A percentile compares a stretch with the other conserved stretches of the same genome.
These are phyloP conservation scores for Silvanus unidentatus DNA, from an alignment of 2,888 invertebrate genomes.

Conservation along the genomic window DNA sequence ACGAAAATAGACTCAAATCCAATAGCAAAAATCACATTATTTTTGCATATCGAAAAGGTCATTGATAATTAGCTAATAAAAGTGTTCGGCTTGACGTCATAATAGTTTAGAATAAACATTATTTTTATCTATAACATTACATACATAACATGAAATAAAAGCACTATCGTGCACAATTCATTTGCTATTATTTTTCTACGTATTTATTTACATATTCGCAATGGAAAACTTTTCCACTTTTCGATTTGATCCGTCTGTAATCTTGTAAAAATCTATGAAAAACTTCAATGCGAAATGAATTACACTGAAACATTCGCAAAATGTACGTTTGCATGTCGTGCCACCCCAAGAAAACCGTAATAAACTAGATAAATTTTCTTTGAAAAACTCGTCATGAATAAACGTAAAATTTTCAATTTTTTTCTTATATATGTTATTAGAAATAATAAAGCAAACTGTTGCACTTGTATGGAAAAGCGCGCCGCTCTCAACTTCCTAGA, in stretches of 20 bases:
- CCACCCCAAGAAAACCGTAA: slow-evolving; percentile 20
- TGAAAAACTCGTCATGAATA: too few species aligned
- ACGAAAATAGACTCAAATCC: not conserved
- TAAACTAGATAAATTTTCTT: slow-evolving; percentile 18
- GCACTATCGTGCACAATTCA: not conserved
- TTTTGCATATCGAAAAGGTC: slow-evolving; percentile 7
- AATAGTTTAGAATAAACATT: slow-evolving; percentile 3
- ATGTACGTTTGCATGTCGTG: slow-evolving; percentile 22
- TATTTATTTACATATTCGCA: slow-evolving; percentile 2
- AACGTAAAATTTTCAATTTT: too few species aligned
- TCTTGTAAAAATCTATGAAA: slow-evolving; percentile 13
- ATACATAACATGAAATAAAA: not conserved
- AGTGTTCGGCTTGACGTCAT: not conserved
- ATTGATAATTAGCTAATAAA: slow-evolving; percentile 1
- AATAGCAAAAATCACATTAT: not conserved
- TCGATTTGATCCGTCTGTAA: slow-evolving; percentile 7
- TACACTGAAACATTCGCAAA: slow-evolving; percentile 21
- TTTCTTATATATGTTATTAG: too few species aligned
- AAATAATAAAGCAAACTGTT: too few species aligned
- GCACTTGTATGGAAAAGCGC: too few species aligned
- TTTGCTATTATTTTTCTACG: not conserved
- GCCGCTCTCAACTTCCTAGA: too few species aligned
- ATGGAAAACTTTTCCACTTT: too few species aligned
- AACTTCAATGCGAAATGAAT: slow-evolving; percentile 18
- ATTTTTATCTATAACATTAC: slow-evolving; percentile 3